A percentile compares a stretch with the other conserved stretches of the same genome.
Evolutionary conservation across 2,888 invertebrate species (phyloP).

Genomic region (Cosmorhoe ocellata): DNA sequence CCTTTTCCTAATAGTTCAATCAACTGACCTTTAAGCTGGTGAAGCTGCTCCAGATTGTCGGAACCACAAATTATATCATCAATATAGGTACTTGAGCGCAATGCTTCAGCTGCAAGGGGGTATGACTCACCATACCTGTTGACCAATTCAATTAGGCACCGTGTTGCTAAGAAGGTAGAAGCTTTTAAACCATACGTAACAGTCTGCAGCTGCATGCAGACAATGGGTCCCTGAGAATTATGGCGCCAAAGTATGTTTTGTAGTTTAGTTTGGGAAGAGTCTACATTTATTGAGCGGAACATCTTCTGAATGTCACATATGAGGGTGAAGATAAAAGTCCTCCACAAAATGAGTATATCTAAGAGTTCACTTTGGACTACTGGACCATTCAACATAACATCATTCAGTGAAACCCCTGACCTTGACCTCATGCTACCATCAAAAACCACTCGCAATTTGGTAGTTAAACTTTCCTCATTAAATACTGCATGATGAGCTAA

Average conservation of each 20-base stretch:
- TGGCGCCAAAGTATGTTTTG: neutral
- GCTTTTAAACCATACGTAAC: neutral
- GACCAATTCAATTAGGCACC: neutral
- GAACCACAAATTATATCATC: neutral
- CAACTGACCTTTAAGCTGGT: neutral
- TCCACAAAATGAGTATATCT: neutral
- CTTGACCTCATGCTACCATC: neutral
- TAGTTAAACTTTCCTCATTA: neutral
- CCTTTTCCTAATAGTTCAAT: neutral
- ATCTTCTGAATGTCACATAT: constrained; percentile 1
- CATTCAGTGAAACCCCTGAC: neutral
- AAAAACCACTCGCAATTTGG: neutral
- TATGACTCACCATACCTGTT: neutral
- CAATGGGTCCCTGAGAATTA: neutral
- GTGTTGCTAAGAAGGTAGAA: neutral
- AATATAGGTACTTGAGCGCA: neutral
- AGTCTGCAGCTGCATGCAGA: neutral
- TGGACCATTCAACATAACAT: neutral
- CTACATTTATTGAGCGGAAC: neutral
- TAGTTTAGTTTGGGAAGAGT: neutral
- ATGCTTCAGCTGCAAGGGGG: neutral
- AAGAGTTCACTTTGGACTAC: neutral
- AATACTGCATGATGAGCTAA: constrained; percentile 2
- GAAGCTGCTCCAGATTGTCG: neutral
- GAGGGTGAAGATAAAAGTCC: neutral